Base-by-base conservation (phyloP, 2,113 vertebrate genomes). In the Chionis minor region DNA sequence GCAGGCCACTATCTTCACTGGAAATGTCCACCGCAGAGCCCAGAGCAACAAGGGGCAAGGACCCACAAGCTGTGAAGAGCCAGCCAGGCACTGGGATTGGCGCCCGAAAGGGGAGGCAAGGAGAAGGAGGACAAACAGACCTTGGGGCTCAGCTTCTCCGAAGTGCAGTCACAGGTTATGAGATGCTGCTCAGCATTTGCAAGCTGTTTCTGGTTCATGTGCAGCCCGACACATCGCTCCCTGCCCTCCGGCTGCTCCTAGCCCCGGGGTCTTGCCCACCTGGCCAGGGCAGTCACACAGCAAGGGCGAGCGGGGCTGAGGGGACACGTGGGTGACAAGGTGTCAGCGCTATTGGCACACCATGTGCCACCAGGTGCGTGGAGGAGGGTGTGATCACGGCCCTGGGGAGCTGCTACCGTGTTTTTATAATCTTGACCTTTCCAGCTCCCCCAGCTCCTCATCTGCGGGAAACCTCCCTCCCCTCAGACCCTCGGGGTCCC, bases 141-240 rank as follows among this genome's bases (percentile, higher is more conserved):
- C 54, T 23, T 2, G 0, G n/a, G 42, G 12, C 40, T 84, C 9
- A 2, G 65, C n/a, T 35, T 13, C 56, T 52, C 47, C 9, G 0
- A 14, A 3, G n/a, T 0, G 11, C 27, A 4, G 14, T 4, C 11
- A 2, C 7, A 2, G 73, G 51, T 52, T 45, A 6, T 3, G 44
- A 56, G 49, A 27, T 2, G 61, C 28, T 8, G 23, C 75, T 19
- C 69, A 2, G 24, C 8, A 1, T n/a, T 40, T 27, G 42, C 42
- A 66, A 4, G 7, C 16, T 3, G 45, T 30, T 38, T 58, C 66
- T 17, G 59, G 49, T 27, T 12, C 26, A 0, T 4, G 5, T 17
- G 23, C 30, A 3, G 6, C 45, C 59, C 40, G 14, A 8, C 45
- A 1, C 52, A 7, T 47, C 67, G 2, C 24, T 21, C 33, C 16